Evolutionary conservation across 2,113 vertebrate species (phyloP), one percentile per base, ranked within the genome.

Genomic region (Dunckerocampus dactyliophorus): DNA sequence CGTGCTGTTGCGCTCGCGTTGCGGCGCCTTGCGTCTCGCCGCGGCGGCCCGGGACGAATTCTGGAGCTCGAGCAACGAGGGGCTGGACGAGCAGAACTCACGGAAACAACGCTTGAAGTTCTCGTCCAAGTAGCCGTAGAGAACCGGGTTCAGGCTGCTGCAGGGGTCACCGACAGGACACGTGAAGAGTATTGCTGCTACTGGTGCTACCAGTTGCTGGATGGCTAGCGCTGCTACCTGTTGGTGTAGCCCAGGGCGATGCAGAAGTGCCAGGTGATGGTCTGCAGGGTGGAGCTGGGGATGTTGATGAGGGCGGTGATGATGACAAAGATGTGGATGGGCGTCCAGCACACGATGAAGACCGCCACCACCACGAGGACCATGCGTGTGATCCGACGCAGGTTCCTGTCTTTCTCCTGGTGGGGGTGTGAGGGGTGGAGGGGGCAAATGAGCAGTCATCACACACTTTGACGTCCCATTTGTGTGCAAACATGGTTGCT

Each of bases 41-140:
- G 57, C 75, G 49, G 82, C 85, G 6, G 91, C 85, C 20, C 94
- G 89, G 11, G 93, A 92, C 11, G 96, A 99, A 77, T 95, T 95
- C 79, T 96, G 95, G 53, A 95, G 92, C 80, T 98, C 95, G 37
- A 95, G 78, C 52, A 92, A 82, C 0, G 94, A 95, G 2, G 95
- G 89, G 53, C 92, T 93, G 13, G 96, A 93, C 67, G 95, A 91
- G 77, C 97, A 99, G 92, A 99, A 99, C 88, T 99, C 96, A 71
- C 95, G 91, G 89, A 99, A 99, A 81, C 97, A 99, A 54, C 97
- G 91, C 82, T 99, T 99, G 88, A 99, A 99, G 90, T 99, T 99
- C 86, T 99, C 96, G 63, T 99, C 97, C 87, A 99, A 88, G 89
- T 98, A 99, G 11, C 96, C 96, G 11, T 99, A 99, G 49, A 99